Evolutionary conservation across 2,888 invertebrate genomes (phyloP).

Genomic region (Amblyjoppa fuscipennis): DNA sequence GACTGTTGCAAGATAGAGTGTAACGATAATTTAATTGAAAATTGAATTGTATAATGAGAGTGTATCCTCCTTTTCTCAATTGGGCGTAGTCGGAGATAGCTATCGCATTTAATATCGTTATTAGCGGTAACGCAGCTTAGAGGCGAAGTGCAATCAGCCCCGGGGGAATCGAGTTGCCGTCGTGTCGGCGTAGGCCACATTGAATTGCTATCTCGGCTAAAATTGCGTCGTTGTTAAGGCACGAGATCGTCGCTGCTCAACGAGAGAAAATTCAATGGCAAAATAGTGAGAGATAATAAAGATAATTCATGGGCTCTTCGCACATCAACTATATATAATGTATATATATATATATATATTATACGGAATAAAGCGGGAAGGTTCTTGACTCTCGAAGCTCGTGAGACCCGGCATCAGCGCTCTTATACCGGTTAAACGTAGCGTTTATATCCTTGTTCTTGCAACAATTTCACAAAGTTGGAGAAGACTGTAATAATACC

Average conservation of each 20-base stretch:
- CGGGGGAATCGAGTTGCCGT: conserved; percentile 37
- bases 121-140: conserved; percentile 35
- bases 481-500: conserved; percentile 44
- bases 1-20: not conserved
- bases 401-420: conserved; percentile 6
- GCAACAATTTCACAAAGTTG: conserved; percentile 40
- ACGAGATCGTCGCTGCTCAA: conserved; percentile 10
- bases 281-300: conserved; percentile 49
- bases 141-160: conserved; percentile 41
- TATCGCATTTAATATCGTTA: conserved; percentile 39
- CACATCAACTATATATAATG: conserved; percentile 23
- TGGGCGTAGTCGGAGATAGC: conserved; percentile 40
- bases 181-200: conserved; percentile 9
- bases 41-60: not conserved
- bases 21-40: conserved; percentile 27
- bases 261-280: conserved; percentile 38
- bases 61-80: conserved; percentile 42
- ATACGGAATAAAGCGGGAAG: conserved; percentile 9
- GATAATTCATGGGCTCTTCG: conserved; percentile 47
- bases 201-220: conserved; percentile 18
- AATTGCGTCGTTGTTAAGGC: conserved; percentile 16
- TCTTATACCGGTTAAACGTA: conserved; percentile 39
- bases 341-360: conserved; percentile 26
- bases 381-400: conserved; percentile 16
- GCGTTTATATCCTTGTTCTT: conserved; percentile 55